Conservation (phyloP, 2,888 invertebrate species). For the Cephus rjabovi region DNA sequence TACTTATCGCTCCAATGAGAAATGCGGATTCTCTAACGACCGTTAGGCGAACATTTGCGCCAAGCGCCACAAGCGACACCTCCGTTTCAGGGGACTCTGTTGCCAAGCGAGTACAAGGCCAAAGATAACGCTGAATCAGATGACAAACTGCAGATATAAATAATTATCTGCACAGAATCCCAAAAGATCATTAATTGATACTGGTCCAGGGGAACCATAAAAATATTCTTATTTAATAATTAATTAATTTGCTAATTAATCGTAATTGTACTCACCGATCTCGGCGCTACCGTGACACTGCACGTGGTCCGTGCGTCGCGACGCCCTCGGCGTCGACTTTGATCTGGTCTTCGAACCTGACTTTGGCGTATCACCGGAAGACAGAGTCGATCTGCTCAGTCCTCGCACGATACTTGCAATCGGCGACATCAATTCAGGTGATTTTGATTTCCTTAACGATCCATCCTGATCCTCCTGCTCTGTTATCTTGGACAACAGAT, state of each 20-base stretch:
- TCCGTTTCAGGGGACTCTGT: not conserved
- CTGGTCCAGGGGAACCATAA: not conserved
- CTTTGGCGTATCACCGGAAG: conserved; percentile 28
- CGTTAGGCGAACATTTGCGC: not conserved
- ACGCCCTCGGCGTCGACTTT: conserved; percentile 9
- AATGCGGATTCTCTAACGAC: not conserved
- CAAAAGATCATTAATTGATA: not conserved
- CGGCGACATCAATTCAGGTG: conserved; percentile 37
- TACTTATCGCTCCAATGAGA: not conserved
- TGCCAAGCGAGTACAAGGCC: not conserved
- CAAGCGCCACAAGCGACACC: not conserved
- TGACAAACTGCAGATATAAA: not conserved
- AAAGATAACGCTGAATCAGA: not conserved
- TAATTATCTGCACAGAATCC: not conserved
- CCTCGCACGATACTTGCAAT: conserved; percentile 44
- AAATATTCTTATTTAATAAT: not conserved
- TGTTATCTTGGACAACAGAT: conserved; percentile 23
- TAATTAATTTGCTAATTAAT: not conserved
- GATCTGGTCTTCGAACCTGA: not conserved
- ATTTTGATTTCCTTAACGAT: conserved; percentile 13
- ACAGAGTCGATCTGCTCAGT: conserved; percentile 43
- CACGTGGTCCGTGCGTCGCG: conserved; percentile 1
- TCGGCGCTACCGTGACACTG: not conserved
- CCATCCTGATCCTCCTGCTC: conserved; percentile 25
- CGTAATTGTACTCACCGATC: not conserved